Conservation (phyloP, 2,113 vertebrate genomes). For the Strix uralensis region DNA sequence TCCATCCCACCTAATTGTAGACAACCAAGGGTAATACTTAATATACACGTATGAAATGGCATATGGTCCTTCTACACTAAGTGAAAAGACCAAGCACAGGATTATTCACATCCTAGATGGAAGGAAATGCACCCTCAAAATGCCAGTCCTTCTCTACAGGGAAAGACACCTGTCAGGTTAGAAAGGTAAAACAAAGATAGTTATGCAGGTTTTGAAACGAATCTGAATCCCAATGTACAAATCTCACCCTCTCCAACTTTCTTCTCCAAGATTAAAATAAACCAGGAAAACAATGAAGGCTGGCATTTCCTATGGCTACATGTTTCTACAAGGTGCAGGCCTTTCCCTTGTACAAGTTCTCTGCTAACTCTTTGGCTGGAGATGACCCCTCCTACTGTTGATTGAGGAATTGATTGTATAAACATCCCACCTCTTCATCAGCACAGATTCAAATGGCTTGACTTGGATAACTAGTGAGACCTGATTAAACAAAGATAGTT, state of each 20-base stretch:
- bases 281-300: not conserved
- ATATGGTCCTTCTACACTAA: not conserved
- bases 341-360: not conserved
- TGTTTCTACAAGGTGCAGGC: not conserved
- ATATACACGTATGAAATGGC: no score
- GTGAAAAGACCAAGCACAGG: not conserved
- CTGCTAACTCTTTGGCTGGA: not conserved
- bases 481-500: not conserved
- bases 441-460: not conserved
- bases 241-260: not conserved
- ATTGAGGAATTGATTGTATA: not conserved
- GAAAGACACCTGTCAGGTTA: not conserved
- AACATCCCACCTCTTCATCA: not conserved
- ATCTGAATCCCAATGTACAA: not conserved
- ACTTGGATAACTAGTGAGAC: not conserved
- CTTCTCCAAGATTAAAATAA: not conserved
- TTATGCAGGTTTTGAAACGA: not conserved
- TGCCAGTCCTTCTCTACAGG: not conserved
- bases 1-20: not conserved
- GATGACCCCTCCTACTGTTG: not conserved
- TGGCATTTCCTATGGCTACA: not conserved
- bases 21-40: not conserved
- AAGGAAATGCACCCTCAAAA: not conserved
- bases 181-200: not conserved
- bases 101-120: not conserved